Percentiles rank a stretch among this genome's conserved stretches.
These are phyloP conservation scores for Andrena fulva DNA, from an alignment of 2,888 invertebrate genomes.

Conservation along the genomic window DNA sequence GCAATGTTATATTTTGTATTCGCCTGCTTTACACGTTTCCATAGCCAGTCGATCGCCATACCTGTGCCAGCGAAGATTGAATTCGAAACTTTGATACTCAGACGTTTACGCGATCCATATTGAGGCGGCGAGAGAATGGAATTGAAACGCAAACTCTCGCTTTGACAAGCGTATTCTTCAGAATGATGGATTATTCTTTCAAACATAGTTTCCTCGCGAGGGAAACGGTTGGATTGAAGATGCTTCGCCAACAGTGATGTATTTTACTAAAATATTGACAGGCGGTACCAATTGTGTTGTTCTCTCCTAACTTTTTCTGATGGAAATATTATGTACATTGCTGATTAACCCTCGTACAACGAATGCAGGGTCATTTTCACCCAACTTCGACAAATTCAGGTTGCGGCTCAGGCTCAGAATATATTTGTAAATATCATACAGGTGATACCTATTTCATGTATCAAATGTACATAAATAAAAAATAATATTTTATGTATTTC, in stretches of 20 bases:
- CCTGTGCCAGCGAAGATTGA: conserved; percentile 32
- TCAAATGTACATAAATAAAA: too few species aligned
- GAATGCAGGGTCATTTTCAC: too few species aligned
- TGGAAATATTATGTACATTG: not conserved
- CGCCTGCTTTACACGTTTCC: conserved; percentile 21
- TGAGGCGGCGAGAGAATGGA: conserved; percentile 1
- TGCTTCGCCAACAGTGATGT: conserved; percentile 7
- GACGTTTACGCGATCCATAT: conserved; percentile 28
- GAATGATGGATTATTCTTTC: conserved; percentile 45
- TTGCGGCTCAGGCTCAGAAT: too few species aligned
- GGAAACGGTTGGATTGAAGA: conserved; percentile 2
- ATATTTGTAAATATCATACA: too few species aligned
- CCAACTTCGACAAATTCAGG: too few species aligned
- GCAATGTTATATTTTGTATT: conserved; percentile 2
- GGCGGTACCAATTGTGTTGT: not conserved
- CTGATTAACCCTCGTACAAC: not conserved
- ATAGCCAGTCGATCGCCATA: conserved; percentile 17
- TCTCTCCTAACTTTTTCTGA: not conserved
- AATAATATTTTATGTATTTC: too few species aligned
- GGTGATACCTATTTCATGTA: too few species aligned
- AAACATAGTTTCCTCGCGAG: conserved; percentile 14
- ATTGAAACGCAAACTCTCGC: conserved; percentile 40
- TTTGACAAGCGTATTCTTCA: conserved; percentile 31
- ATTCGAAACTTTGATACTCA: conserved; percentile 42
- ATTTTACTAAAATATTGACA: conserved; percentile 14